Conservation (phyloP, 2,797 vertebrate genomes). For the Rhinogobio ventralis region DNA sequence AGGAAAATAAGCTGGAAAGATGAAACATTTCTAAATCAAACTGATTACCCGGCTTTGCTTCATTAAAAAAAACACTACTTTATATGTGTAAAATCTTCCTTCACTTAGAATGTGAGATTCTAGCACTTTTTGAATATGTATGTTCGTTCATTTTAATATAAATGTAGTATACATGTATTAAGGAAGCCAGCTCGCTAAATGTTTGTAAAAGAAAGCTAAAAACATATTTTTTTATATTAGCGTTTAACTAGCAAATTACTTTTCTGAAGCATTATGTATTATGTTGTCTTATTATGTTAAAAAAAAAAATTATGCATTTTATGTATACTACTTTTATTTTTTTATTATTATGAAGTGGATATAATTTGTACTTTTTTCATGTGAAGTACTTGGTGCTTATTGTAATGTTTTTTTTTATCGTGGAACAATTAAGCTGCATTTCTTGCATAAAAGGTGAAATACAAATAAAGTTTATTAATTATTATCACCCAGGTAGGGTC, state of each 20-base stretch:
- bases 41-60: not conserved
- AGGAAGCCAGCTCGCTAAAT: not conserved
- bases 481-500: not conserved
- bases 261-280: not conserved
- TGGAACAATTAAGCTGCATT: not conserved
- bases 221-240: not conserved
- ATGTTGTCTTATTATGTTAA: too few relatives aligned
- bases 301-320: not conserved
- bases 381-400: not conserved
- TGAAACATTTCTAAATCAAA: not conserved
- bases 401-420: not conserved
- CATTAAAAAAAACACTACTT: not conserved
- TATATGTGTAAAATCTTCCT: not conserved
- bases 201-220: not conserved
- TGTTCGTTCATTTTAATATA: not conserved
- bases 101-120: not conserved
- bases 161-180: not conserved
- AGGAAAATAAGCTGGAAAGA: conserved; percentile 79
- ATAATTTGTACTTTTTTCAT: not conserved
- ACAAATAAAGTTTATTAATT: not conserved
- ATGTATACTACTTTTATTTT: not conserved
- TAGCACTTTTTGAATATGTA: not conserved
- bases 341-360: not conserved
- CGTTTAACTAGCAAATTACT: not conserved
- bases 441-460: not conserved